phyloP scores from a whole-genome alignment of 1,140 invertebrate species.

The Scaptomyza hsui region DNA sequence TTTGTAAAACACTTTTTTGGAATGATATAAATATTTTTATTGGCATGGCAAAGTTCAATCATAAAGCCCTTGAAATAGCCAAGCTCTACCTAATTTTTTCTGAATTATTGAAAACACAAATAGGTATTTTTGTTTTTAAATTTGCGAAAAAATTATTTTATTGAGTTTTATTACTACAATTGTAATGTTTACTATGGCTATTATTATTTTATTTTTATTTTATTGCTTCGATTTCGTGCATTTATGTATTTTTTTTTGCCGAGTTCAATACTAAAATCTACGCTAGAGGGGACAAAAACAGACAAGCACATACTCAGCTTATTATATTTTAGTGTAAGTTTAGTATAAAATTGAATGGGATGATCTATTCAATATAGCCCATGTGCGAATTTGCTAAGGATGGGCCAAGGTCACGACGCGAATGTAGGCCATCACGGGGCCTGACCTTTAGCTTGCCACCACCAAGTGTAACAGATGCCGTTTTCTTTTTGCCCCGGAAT shows the following conservation, averaged over 20 bases:
- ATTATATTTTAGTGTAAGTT: neutral
- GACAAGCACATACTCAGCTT: neutral
- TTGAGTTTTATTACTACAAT: too few species aligned
- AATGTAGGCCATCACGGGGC: conserved; percentile 31
- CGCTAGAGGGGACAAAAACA: neutral
- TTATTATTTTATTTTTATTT: neutral
- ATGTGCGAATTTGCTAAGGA: conserved; percentile 2
- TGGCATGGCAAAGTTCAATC: too few species aligned
- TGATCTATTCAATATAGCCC: conserved; percentile 56
- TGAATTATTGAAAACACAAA: too few species aligned
- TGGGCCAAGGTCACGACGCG: conserved; percentile 37
- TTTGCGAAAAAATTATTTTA: too few species aligned
- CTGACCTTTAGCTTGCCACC: conserved; percentile 63
- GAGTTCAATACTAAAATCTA: neutral
- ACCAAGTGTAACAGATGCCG: conserved; percentile 49
- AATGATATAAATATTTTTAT: too few species aligned
- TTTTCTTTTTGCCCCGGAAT: conserved; percentile 56
- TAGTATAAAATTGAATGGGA: neutral
- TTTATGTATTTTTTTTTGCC: neutral
- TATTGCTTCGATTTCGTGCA: neutral
- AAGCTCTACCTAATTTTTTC: too few species aligned
- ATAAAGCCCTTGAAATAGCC: too few species aligned
- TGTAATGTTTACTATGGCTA: too few species aligned
- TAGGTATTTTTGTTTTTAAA: too few species aligned
- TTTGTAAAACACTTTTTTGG: too few species aligned